Evolutionary conservation across 2,113 vertebrate genomes (phyloP), one percentile per base, ranked within the genome.

Genomic region (zebrafish (Danio rerio)): DNA sequence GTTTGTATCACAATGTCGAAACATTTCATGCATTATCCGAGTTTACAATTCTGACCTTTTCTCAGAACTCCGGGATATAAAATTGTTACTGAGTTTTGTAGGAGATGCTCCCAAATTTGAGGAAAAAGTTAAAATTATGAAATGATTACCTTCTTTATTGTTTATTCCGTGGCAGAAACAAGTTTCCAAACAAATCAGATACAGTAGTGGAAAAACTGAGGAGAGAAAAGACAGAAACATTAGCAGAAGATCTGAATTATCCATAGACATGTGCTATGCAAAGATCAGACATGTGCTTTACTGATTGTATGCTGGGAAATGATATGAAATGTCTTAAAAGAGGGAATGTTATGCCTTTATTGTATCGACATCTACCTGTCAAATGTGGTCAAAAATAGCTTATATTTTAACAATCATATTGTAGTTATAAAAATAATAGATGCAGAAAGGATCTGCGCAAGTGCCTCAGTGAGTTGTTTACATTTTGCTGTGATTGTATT

Each of bases 391-490:
- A 16, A 45, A 66, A 45, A 68, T 69, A 62, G 43, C 65, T 49
- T 49, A 21, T 61, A 45, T 52, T 8, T 71, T 0, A 52, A 40
- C 21, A 15, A 40, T 65, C n/a, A 40, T 53, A 0, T 15, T 53
- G 13, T 42, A 42, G 20, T 52, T 72, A 11, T 31, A 52, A 4
- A 15, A 53, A 18, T 13, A 43, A 31, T 31, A 56, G n/a, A 42
- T 75, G 74, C 20, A 11, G 9, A 62, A 62, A 62, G 40, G 45
- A 31, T 56, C 42, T 49, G 56, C 18, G 10, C 7, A 78, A 55
- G 62, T 66, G 77, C 61, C 49, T 79, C 21, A 43, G 55, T 20
- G 55, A 59, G 72, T 18, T 18, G 76, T 78, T 79, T 79, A 55
- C 49, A 9, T 40, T 45, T 53, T 15, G 77, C 47, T 79, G 16